A percentile compares a stretch with the other conserved stretches of the same genome.
Evolutionary conservation across 2,888 invertebrate species (phyloP).

Genomic region (Drosophila basisetae): DNA sequence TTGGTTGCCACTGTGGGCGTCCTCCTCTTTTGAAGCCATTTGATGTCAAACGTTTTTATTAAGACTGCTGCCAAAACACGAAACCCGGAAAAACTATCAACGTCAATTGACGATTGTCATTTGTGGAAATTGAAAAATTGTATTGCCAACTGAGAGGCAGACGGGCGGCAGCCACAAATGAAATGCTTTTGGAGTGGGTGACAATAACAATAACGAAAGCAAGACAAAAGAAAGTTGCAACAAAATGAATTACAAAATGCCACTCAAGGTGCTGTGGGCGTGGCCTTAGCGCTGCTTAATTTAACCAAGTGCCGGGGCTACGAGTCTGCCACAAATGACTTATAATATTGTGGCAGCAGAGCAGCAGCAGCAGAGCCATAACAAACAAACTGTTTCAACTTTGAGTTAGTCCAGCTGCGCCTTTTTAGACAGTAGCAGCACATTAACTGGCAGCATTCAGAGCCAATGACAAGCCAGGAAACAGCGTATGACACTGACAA

Average conservation of each 20-base stretch:
- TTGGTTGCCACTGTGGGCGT: slow-evolving; percentile 57
- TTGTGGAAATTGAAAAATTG: slow-evolving; percentile 76
- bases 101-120: slow-evolving; percentile 69
- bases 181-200: slow-evolving; percentile 43
- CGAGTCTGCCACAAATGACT: slow-evolving; percentile 28
- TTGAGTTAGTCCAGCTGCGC: slow-evolving; percentile 50
- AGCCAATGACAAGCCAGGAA: slow-evolving; percentile 60
- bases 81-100: slow-evolving; percentile 71
- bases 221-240: slow-evolving; percentile 52
- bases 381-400: slow-evolving; percentile 21
- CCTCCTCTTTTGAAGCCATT: slow-evolving; percentile 35
- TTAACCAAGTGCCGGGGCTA: slow-evolving; percentile 42
- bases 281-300: slow-evolving; percentile 42
- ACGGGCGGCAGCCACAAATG: slow-evolving; percentile 22
- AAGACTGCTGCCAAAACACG: slow-evolving; percentile 32
- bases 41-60: slow-evolving; percentile 70
- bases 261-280: slow-evolving; percentile 54
- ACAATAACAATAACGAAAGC: slow-evolving; percentile 17
- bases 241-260: slow-evolving; percentile 57
- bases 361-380: slow-evolving; percentile 31
- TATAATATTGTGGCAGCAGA: slow-evolving; percentile 47
- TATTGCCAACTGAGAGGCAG: slow-evolving; percentile 40
- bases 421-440: slow-evolving; percentile 12
- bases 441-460: slow-evolving; percentile 66
- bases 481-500: slow-evolving; percentile 74